phyloP scores from a whole-genome alignment of 2,888 invertebrate species.

The Napeogenes inachia region DNA sequence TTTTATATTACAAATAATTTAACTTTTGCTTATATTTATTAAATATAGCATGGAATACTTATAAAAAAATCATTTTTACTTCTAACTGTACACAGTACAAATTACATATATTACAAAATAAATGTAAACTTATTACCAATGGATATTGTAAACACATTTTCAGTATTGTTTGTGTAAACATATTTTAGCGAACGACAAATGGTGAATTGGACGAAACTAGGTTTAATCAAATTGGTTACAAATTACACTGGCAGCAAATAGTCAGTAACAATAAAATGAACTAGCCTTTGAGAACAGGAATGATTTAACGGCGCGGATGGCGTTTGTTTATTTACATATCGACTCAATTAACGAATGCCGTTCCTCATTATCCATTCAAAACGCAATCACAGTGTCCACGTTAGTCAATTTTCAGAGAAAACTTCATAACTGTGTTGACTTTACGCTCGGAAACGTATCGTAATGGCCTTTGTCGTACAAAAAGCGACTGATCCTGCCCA shows the following conservation, averaged over 20 bases:
- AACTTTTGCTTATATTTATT: background rate
- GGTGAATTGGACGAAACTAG: conserved; percentile 35
- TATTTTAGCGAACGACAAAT: conserved; percentile 23
- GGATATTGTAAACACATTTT: conserved; percentile 21
- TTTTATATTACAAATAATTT: background rate
- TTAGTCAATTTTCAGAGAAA: conserved; percentile 66
- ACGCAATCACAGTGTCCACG: conserved; percentile 64
- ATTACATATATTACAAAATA: too few relatives aligned
- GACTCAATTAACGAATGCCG: conserved; percentile 68
- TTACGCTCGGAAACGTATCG: conserved; percentile 64
- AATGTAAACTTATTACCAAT: too few relatives aligned
- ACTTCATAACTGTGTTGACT: conserved; percentile 74
- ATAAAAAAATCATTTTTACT: too few relatives aligned
- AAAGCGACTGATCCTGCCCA: conserved; percentile 70
- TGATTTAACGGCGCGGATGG: conserved; percentile 50
- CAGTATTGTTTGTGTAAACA: conserved; percentile 24
- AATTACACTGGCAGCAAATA: conserved; percentile 50
- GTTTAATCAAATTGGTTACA: conserved; percentile 37
- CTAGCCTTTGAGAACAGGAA: conserved; percentile 58
- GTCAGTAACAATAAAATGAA: conserved; percentile 55
- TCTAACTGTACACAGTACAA: too few relatives aligned
- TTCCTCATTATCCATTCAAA: conserved; percentile 72
- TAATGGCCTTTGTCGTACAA: conserved; percentile 73
- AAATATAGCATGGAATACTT: background rate
- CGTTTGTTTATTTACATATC: conserved; percentile 68